Evolutionary conservation across 2,113 vertebrate species (phyloP).

Genomic region (Hypocryptadius cinnamomeus): DNA sequence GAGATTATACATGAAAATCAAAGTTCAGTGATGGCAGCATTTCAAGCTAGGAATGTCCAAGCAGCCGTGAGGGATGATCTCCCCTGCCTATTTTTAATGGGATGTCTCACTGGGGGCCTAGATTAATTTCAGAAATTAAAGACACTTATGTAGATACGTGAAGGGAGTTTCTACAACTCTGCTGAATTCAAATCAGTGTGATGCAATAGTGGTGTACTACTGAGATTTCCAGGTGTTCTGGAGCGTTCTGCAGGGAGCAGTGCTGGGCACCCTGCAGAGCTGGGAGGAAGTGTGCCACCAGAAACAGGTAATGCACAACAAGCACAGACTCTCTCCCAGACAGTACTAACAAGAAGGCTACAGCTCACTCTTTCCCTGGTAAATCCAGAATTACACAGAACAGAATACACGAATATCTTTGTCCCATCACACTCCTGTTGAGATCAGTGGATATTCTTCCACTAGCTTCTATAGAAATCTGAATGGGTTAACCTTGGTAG

Average conservation of each 20-base stretch:
- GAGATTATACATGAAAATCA: not conserved
- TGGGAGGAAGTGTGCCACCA: not conserved
- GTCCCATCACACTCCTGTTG: not conserved
- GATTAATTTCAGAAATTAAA: not conserved
- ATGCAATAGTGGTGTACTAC: not conserved
- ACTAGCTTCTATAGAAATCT: not conserved
- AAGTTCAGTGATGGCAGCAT: not conserved
- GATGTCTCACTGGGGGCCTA: not conserved
- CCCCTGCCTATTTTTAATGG: conserved; percentile 30
- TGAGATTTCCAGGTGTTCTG: not conserved
- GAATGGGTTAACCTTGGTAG: not conserved
- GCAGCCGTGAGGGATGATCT: conserved; percentile 7
- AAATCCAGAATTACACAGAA: not conserved
- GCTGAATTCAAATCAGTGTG: not conserved
- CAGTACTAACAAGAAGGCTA: not conserved
- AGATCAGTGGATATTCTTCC: not conserved
- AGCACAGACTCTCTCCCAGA: not conserved
- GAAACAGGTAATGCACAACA: not conserved
- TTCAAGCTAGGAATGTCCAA: conserved; percentile 10
- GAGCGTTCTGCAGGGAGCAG: fast-evolving
- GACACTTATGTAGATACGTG: not conserved
- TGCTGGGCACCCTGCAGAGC: not conserved
- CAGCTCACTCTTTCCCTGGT: not conserved
- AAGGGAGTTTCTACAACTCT: not conserved
- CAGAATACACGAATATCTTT: fast-evolving